Base-by-base conservation (phyloP, 2,888 invertebrate species). In the Gasteruption jaculator region DNA sequence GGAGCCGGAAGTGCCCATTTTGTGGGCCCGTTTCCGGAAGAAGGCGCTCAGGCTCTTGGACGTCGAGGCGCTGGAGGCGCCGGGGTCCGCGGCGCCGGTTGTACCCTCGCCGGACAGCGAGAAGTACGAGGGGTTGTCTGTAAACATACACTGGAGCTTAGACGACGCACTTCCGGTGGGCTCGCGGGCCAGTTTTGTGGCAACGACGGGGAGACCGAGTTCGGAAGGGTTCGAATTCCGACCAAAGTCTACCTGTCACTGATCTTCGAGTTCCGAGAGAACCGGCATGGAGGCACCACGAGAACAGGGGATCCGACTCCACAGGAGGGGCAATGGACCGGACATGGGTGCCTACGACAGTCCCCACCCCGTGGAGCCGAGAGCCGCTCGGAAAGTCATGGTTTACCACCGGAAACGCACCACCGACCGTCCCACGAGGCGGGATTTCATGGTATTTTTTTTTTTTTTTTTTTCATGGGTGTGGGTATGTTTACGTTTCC, bases 91-190 rank as follows among this genome's bases (percentile, higher is more conserved):
- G 41, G 50, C 42, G 48, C 41, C 43, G 37, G 46, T 45, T 38
- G 63, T 45, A 50, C 53, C 59, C 46, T 64, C 76, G 60, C 78
- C 75, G 52, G 78, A 76, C 58, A 85, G 71, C 59, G 83, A 79
- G 70, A 86, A 86, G 68, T 86, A 86, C 48, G 85, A 85, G 31
- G 86, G 86, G 71, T 86, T 86, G 73, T 86, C 86, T 85, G 78
- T 53, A 55, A 77, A 75, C 68, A 74, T 61, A 58, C 56, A 49
- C 25, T 25, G 38, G 33, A 11, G 19, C 2, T 12, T 15, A 21
- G 12, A 29, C 6, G 12, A 29, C 12, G 29, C 11, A 8, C 12
- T n/a, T 29, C 6, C 11, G 6, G 7, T 8, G 6, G 11, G 6
- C 12, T 43, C 26, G 11, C 18, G 4, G 2, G 2, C 19, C 11